Base-by-base conservation (phyloP, 2,113 vertebrate genomes). In the Serinus canaria region DNA sequence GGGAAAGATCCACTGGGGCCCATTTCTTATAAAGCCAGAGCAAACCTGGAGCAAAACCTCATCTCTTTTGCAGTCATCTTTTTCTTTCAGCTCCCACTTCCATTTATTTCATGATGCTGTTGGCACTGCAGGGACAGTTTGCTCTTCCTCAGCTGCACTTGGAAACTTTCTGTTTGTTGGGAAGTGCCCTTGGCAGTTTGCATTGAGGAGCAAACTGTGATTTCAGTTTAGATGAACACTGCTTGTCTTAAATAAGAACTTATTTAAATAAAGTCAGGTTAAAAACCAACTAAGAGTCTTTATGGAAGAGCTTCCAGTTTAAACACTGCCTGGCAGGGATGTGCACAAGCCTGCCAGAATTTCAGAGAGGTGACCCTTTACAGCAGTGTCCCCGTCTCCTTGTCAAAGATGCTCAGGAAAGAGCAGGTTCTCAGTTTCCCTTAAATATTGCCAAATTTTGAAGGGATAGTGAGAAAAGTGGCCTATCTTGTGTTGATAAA, bases 111-210 rank as follows among this genome's bases (percentile, higher is more conserved):
- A 37, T 52, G 52, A 31, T 90, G 39, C 72, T 79, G 31, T 56
- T 90, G 85, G 68, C 72, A 33, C 52, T 67, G 55, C 72, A 88
- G 55, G 15, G 30, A 44, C 12, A 5, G 50, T 86, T 88, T 1
- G 5, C 44, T 80, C 63, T 88, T 91, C 62, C 58, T 75, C 41
- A 84, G 2, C 49, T 2, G 4, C 13, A 8, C 31, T 67, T 0
- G 1, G 88, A 90, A 94, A 92, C 37, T 55, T 90, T 91, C 55
- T 86, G 64, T 83, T 87, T 96, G 50, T 37, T 60, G 43, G 64
- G 64, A 86, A 44, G 73, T 77, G 35, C 52, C 25, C 37, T 94
- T 86, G 63, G 64, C 68, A 81, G 55, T n/a, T 82, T 59, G 33
- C 39, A 31, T 20, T 18, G 67, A 62, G 47, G 31, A 46, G 14